Evolutionary conservation across 1,140 invertebrate genomes (phyloP).

Genomic region (Drosophila sp.): DNA sequence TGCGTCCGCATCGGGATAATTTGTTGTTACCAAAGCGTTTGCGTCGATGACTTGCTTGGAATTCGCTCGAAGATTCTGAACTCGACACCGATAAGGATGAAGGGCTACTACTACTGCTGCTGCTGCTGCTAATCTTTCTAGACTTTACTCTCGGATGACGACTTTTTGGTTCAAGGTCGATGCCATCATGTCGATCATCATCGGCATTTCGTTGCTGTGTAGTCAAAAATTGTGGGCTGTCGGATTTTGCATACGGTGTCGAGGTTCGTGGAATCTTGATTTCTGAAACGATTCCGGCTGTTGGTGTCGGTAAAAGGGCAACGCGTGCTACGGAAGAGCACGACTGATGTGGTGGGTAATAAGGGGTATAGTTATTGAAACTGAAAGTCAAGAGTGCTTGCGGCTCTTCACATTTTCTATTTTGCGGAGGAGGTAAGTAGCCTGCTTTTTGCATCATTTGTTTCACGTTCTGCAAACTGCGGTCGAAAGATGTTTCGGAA

Average conservation of each 20-base stretch:
- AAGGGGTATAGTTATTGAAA: constrained; percentile 31
- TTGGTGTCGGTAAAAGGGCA: constrained; percentile 30
- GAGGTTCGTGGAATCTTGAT: not conserved
- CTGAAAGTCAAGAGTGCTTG: not conserved
- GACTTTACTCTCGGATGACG: not conserved
- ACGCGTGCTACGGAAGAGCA: not conserved
- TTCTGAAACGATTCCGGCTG: not conserved
- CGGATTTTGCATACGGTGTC: not conserved
- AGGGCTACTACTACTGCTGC: not conserved
- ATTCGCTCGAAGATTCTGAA: not conserved
- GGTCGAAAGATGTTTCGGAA: constrained; percentile 11
- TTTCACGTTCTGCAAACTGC: not conserved
- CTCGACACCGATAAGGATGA: not conserved
- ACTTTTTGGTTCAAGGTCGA: not conserved
- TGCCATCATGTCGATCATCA: not conserved
- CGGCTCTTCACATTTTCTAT: no score
- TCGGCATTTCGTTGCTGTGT: not conserved
- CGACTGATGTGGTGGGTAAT: constrained; percentile 23
- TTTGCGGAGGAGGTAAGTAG: not conserved
- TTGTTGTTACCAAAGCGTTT: not conserved
- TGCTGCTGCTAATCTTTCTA: not conserved
- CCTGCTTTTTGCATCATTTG: constrained; percentile 19
- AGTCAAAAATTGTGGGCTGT: not conserved
- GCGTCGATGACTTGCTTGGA: not conserved
- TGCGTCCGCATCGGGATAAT: not conserved